Base-by-base conservation (phyloP, 2,113 vertebrate genomes). In the Lota lota region DNA sequence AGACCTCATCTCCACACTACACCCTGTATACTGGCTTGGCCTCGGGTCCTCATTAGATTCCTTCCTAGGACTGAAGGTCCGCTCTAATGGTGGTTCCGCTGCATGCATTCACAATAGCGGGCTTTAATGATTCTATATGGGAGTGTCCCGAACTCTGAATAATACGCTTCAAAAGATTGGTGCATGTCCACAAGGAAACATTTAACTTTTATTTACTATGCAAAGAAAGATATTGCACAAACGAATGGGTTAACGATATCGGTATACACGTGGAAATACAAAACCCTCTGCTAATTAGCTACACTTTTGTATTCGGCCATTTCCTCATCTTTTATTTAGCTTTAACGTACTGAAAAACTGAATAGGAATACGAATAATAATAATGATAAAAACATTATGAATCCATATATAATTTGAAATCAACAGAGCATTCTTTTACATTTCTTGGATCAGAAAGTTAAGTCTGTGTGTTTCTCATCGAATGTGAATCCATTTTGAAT, bases 121-220 rank as follows among this genome's bases (percentile, higher is more conserved):
- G 88, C 91, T 91, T 91, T 89, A 91, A 56, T 90, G 86, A 86
- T 89, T 87, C 84, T 93, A 80, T 83, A 87, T 84, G 90, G 87
- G 73, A 88, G 87, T 76, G 73, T 90, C 79, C 88, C 70, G 77
- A 63, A 86, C 83, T 86, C 90, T 79, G 89, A 90, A 91, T 79
- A 85, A 89, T 85, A 92, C 86, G 90, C 90, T 92, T 92, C 91
- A 90, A 94, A 94, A 89, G 90, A 83, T 93, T 94, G 88, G 92
- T 95, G 95, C 97, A 98, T 96, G 97, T 92, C 90, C 83, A 89
- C 79, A 88, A 87, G 78, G 76, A 87, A 88, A 90, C 88, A 89
- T 90, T 89, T 90, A 91, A 91, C 88, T 94, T 94, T 94, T 92
- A 94, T 95, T 94, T 93, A 97, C 96, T 98, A 98, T 98, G 97